Percentiles rank a stretch among this genome's conserved stretches.
These are phyloP conservation scores for Axinella damicornis DNA, from an alignment of 37 sponge, comb jelly and placozoan species.

Conservation along the genomic window DNA sequence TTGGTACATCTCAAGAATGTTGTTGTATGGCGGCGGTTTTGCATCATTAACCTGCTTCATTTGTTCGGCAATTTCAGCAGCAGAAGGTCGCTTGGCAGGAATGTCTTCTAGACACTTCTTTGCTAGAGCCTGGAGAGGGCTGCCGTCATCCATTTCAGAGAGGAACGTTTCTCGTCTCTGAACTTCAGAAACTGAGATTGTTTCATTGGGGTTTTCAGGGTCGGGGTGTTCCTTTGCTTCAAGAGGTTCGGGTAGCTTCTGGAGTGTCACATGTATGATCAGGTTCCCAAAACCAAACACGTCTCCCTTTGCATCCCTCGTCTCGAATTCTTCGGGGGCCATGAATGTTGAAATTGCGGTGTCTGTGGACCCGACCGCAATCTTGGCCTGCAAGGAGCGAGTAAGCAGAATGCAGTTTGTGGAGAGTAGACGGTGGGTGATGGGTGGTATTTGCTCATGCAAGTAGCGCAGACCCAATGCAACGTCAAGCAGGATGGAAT, in stretches of 20 bases:
- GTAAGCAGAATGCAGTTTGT: constrained; percentile 47
- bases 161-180: constrained; percentile 26
- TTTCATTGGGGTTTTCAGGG: constrained; percentile 2
- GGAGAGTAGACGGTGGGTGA: constrained; percentile 41
- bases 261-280: constrained; percentile 20
- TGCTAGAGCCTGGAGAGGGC: neutral
- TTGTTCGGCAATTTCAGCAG: constrained; percentile 3
- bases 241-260: constrained; percentile 12
- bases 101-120: constrained; percentile 37
- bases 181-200: constrained; percentile 10
- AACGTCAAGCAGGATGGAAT: constrained; percentile 29
- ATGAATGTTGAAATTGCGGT: constrained; percentile 8
- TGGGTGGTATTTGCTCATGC: constrained; percentile 30
- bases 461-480: constrained; percentile 30
- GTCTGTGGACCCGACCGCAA: neutral
- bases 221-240: constrained; percentile 25
- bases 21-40: constrained; percentile 9
- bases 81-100: constrained; percentile 5
- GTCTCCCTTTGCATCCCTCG: constrained; percentile 15
- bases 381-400: constrained; percentile 37
- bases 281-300: constrained; percentile 37
- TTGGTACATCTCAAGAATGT: constrained; percentile 28
- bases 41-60: neutral
- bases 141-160: constrained; percentile 8
- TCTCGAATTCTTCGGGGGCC: constrained; percentile 30